phyloP scores from a whole-genome alignment of 2,797 vertebrate genomes.

The Gallirallus australis region DNA sequence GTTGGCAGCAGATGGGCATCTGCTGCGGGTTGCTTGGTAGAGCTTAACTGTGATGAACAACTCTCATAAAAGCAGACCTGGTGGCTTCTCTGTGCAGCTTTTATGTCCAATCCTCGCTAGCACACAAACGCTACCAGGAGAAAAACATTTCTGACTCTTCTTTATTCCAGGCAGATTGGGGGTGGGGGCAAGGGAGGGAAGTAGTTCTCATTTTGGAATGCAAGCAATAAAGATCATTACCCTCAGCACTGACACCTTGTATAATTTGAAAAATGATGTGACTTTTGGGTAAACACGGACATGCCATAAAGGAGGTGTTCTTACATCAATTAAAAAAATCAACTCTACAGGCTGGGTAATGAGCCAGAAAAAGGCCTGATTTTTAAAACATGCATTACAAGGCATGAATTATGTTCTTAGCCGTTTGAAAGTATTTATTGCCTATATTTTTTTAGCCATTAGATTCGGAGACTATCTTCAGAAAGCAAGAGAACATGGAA shows the following conservation, averaged over 20 bases:
- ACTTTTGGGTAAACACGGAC: conserved; percentile 71
- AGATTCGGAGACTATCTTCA: background rate
- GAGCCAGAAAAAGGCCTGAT: conserved; percentile 69
- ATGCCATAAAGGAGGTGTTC: conserved; percentile 71
- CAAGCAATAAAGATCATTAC: conserved; percentile 49
- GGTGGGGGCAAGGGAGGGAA: background rate
- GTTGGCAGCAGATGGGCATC: rapidly evolving
- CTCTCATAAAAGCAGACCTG: background rate
- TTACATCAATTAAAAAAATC: conserved; percentile 72
- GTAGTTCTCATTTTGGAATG: conserved; percentile 36
- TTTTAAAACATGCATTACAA: conserved; percentile 62
- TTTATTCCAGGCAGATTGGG: conserved; percentile 5
- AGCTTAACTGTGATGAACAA: background rate
- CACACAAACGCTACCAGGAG: background rate
- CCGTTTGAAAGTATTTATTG: conserved; percentile 20
- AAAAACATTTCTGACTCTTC: background rate
- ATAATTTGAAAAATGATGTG: conserved; percentile 78
- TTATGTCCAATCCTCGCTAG: background rate
- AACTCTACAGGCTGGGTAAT: conserved; percentile 60
- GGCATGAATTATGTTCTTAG: conserved; percentile 60
- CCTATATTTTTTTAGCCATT: background rate
- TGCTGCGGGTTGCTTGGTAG: background rate
- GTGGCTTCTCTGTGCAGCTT: background rate
- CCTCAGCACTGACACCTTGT: conserved; percentile 69
- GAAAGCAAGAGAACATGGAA: background rate